Evolutionary conservation across 2,797 vertebrate species (phyloP), one percentile per base, ranked within the genome.

Genomic region (Pseudochromis fuscus): DNA sequence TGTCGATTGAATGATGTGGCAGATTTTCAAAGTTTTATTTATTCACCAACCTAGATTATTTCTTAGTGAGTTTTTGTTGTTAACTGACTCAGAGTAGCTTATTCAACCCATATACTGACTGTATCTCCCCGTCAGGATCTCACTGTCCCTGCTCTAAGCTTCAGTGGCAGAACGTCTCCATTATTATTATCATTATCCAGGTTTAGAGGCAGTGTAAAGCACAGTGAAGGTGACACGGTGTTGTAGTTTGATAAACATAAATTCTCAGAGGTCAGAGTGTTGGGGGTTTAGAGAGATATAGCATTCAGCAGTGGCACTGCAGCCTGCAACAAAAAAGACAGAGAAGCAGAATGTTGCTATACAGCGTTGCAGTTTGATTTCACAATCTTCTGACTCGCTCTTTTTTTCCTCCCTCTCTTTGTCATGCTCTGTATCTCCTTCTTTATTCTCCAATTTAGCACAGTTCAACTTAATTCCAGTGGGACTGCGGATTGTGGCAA

Each of bases 391-490:
- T 83, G 48, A 69, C 51, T 74, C n/a, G n/a, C 27, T 9, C 25
- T 21, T 75, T 48, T 35, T 51, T 28, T 46, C 9, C 57, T 50
- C 56, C 52, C 19, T 61, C 53, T 72, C 56, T 82, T 42, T 82
- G 64, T 65, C 37, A 4, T 52, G 21, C 28, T 71, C 7, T 60
- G 25, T 72, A 44, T 68, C 57, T 70, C 66, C 67, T 38, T 46
- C 56, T 87, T 84, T 66, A 72, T 82, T 94, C 86, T 56, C 83
- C 81, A 93, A 87, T 93, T 79, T 91, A 99, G 98, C 97, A 88
- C 94, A 99, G 94, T 99, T 98, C 94, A 99, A 99, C 95, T 94
- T 99, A 94, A 98, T 99, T 92, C 98, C 98, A 46, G 98, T 99
- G 94, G 98, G 98, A 83, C 94, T 99, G 90, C 95, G 97, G 91